Percentiles rank a stretch among this genome's conserved stretches.
These are phyloP conservation scores for Hyles euphorbiae DNA, from an alignment of 1,140 invertebrate genomes.

Conservation along the genomic window DNA sequence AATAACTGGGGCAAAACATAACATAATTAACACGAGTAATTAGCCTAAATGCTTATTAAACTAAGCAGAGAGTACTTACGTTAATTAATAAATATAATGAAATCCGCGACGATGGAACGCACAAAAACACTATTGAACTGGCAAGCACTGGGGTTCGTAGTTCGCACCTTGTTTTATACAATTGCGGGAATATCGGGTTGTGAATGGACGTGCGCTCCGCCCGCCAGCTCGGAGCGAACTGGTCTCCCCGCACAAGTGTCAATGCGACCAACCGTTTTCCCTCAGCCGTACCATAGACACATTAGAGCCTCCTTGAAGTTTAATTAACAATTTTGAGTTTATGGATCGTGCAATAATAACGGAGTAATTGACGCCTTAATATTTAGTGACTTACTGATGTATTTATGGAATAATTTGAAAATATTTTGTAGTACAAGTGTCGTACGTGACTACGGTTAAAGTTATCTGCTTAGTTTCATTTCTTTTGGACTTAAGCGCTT, in stretches of 20 bases:
- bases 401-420: too few species aligned
- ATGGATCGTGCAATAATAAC: slow-evolving; percentile 7
- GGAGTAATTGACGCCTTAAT: background rate
- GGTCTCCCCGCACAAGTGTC: slow-evolving; percentile 16
- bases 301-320: slow-evolving; percentile 27
- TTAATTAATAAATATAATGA: slow-evolving; percentile 5
- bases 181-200: background rate
- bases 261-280: slow-evolving; percentile 16
- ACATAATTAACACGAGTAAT: too few species aligned
- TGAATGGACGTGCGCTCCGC: slow-evolving; percentile 16
- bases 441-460: too few species aligned
- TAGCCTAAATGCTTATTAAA: too few species aligned
- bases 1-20: too few species aligned
- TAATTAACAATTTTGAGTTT: slow-evolving; percentile 18
- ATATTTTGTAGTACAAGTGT: too few species aligned
- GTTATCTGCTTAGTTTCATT: too few species aligned
- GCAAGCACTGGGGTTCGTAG: background rate
- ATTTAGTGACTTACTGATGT: slow-evolving; percentile 1
- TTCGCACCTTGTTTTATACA: background rate
- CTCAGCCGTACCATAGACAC: slow-evolving; percentile 24
- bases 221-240: slow-evolving; percentile 22
- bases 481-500: too few species aligned
- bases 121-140: too few species aligned
- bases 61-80: slow-evolving; percentile 8
- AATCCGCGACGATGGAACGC: background rate